Evolutionary conservation across 2,888 invertebrate genomes (phyloP).

Genomic region (Himalopsyche anomala): DNA sequence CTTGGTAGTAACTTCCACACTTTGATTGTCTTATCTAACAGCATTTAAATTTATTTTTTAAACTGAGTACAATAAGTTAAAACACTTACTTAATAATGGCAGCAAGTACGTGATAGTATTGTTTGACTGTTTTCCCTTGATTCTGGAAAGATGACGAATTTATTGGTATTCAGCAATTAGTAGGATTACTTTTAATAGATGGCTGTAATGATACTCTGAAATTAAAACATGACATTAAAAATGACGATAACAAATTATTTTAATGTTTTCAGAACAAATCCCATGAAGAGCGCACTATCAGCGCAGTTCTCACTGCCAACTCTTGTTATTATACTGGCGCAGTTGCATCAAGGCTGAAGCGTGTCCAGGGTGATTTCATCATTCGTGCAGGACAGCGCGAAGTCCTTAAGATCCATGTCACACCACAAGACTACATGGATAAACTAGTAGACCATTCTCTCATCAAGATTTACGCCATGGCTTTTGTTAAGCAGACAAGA

Average conservation of each 20-base stretch:
- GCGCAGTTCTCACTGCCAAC: slow-evolving; percentile 79
- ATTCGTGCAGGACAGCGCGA: slow-evolving; percentile 81
- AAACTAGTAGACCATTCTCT: slow-evolving; percentile 83
- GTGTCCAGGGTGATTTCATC: slow-evolving; percentile 79
- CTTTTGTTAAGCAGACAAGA: slow-evolving; percentile 83
- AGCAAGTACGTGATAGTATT: too few species aligned
- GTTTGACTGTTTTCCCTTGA: too few species aligned
- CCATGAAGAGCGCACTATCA: slow-evolving; percentile 79
- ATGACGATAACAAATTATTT: not conserved
- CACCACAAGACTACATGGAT: slow-evolving; percentile 82
- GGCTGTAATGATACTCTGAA: too few species aligned
- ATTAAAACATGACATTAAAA: not conserved
- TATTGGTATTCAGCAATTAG: not conserved
- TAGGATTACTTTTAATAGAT: too few species aligned
- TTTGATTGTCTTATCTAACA: not conserved
- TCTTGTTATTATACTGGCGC: slow-evolving; percentile 85
- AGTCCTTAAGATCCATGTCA: slow-evolving; percentile 79
- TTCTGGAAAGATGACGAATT: too few species aligned
- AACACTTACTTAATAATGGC: too few species aligned
- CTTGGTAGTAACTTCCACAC: too few species aligned
- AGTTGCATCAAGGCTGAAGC: slow-evolving; percentile 79
- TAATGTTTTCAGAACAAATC: slow-evolving; percentile 77
- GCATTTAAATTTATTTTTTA: too few species aligned
- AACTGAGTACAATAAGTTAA: too few species aligned
- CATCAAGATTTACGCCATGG: slow-evolving; percentile 85